Evolutionary conservation across 1,140 invertebrate species (phyloP).

Genomic region (Ips nitidus): DNA sequence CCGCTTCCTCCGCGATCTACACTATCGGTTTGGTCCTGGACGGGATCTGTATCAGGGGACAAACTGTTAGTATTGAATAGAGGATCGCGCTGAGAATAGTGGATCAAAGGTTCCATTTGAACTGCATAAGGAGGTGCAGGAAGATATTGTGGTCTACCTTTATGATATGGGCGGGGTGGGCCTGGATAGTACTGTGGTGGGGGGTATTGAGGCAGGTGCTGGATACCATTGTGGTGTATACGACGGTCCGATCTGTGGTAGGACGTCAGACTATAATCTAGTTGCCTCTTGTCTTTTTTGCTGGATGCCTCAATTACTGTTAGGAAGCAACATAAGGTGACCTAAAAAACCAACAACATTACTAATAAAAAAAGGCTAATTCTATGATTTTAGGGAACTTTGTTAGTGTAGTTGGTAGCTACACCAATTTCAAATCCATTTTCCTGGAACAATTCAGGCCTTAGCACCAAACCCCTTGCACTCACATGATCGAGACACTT

Average conservation of each 20-base stretch:
- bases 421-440: too few species aligned
- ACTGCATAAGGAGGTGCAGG: conserved; percentile 70
- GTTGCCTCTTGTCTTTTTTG: conserved; percentile 56
- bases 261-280: conserved; percentile 56
- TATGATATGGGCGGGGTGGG: conserved; percentile 50
- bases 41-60: conserved; percentile 56
- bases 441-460: too few species aligned
- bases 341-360: conserved; percentile 31
- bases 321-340: conserved; percentile 42
- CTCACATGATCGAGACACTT: too few species aligned
- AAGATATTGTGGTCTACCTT: conserved; percentile 55
- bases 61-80: conserved; percentile 63
- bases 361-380: too few species aligned
- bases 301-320: conserved; percentile 42
- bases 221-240: conserved; percentile 46
- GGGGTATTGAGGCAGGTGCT: conserved; percentile 38
- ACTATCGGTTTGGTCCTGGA: conserved; percentile 54
- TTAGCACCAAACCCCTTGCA: too few species aligned
- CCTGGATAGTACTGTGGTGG: conserved; percentile 47
- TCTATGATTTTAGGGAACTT: too few species aligned
- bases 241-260: conserved; percentile 54
- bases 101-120: conserved; percentile 76
- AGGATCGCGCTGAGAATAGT: conserved; percentile 76
- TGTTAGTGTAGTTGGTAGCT: too few species aligned
- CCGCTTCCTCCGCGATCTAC: conserved; percentile 35